Conservation (phyloP, 64 coral and sea anemone genomes). For the Porites australiensis region DNA sequence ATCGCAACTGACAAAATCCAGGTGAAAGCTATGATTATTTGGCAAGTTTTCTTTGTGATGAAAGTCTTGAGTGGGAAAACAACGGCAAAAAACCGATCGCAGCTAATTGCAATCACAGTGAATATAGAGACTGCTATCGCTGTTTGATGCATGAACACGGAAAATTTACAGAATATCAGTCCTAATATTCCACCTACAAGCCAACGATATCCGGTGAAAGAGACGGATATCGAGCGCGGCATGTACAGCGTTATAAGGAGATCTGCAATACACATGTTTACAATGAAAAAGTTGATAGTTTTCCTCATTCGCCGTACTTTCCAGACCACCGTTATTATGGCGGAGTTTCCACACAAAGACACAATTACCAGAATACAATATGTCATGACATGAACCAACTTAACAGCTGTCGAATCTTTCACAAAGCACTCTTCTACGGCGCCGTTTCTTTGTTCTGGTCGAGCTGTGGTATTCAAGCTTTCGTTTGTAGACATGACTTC, state of each 20-base stretch:
- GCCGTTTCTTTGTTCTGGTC: neutral
- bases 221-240: conserved; percentile 56
- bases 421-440: conserved; percentile 33
- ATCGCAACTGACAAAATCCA: conserved; percentile 34
- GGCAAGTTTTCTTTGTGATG: conserved; percentile 48
- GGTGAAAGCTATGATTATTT: conserved; percentile 22
- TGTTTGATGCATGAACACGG: conserved; percentile 56
- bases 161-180: conserved; percentile 50
- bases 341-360: conserved; percentile 63
- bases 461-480: neutral
- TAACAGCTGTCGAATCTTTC: conserved; percentile 18
- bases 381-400: conserved; percentile 11
- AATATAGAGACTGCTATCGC: conserved; percentile 65
- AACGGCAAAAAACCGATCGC: conserved; percentile 69
- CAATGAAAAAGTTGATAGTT: conserved; percentile 77
- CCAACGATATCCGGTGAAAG: conserved; percentile 48
- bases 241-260: conserved; percentile 67
- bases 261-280: conserved; percentile 71
- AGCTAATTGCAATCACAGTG: conserved; percentile 63
- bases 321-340: conserved; percentile 52
- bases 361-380: conserved; percentile 48
- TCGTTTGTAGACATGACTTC: neutral
- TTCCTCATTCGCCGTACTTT: conserved; percentile 49
- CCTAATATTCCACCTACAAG: conserved; percentile 33
- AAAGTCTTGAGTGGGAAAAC: conserved; percentile 45